Percentiles rank a stretch among this genome's conserved stretches.
These are phyloP conservation scores for Cheirogaleus medius DNA, from an alignment of 2,113 vertebrate species.

Conservation along the genomic window DNA sequence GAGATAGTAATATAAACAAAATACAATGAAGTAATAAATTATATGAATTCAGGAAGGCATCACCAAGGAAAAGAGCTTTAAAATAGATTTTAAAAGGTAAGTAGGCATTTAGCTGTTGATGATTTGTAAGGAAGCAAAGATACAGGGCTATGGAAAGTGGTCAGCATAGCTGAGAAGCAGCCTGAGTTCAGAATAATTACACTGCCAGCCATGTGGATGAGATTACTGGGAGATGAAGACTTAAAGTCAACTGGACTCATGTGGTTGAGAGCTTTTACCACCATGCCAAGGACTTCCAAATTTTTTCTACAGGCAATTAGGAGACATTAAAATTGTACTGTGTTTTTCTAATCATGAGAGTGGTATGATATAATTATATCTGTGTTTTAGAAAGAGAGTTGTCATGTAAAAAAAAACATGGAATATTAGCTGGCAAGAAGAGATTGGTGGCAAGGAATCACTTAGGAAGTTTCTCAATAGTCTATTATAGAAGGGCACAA, in stretches of 20 bases:
- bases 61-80: not conserved
- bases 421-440: not conserved
- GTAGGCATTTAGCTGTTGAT: not conserved
- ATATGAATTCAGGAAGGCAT: not conserved
- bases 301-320: not conserved
- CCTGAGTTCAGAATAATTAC: too few relatives aligned
- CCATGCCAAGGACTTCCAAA: too few relatives aligned
- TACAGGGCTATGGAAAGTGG: not conserved
- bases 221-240: not conserved
- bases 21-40: not conserved
- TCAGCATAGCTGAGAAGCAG: not conserved
- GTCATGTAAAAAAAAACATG: not conserved
- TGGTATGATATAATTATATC: not conserved
- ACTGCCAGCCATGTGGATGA: not conserved
- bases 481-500: not conserved
- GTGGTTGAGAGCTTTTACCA: not conserved
- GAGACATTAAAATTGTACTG: not conserved
- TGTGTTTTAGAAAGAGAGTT: not conserved
- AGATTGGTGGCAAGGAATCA: not conserved
- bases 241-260: not conserved
- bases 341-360: not conserved
- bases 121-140: not conserved
- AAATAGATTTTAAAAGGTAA: not conserved
- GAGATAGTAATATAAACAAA: not conserved
- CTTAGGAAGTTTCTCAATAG: not conserved